Evolutionary conservation across 2,888 invertebrate species (phyloP).

Genomic region (Pilophorus perplexus): DNA sequence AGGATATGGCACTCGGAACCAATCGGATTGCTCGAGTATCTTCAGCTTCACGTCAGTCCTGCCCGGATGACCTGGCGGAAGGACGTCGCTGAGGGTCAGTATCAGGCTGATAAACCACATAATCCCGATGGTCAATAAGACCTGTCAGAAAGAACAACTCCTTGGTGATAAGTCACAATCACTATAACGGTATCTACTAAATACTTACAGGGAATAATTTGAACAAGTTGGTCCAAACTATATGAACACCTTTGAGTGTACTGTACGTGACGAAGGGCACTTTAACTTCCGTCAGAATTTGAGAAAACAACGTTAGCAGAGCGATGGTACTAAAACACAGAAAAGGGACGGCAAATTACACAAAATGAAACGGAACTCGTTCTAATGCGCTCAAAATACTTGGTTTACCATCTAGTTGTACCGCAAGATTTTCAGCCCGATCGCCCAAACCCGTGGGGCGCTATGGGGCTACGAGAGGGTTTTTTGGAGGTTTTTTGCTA

Average conservation of each 20-base stretch:
- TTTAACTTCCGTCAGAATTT: conserved; percentile 67
- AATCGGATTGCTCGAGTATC: conserved; percentile 69
- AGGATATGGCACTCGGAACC: conserved; percentile 79
- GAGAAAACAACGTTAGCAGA: conserved; percentile 74
- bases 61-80: conserved; percentile 66
- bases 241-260: conserved; percentile 58
- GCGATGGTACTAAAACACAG: conserved; percentile 58
- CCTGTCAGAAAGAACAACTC: conserved; percentile 1
- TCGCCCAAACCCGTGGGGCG: no score
- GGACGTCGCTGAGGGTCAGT: conserved; percentile 64
- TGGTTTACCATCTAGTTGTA: no score
- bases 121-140: conserved; percentile 66
- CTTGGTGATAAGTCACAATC: not conserved
- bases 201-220: conserved; percentile 71
- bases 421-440: no score
- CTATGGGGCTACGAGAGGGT: no score
- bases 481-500: no score
- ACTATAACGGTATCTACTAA: not conserved
- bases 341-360: no score
- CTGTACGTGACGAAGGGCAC: conserved; percentile 63
- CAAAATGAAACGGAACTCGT: no score
- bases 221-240: conserved; percentile 68
- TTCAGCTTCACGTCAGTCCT: conserved; percentile 70
- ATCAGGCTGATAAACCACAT: conserved; percentile 75
- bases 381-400: no score